Evolutionary conservation across 2,888 invertebrate species (phyloP).

Genomic region (Anorthoa munda): DNA sequence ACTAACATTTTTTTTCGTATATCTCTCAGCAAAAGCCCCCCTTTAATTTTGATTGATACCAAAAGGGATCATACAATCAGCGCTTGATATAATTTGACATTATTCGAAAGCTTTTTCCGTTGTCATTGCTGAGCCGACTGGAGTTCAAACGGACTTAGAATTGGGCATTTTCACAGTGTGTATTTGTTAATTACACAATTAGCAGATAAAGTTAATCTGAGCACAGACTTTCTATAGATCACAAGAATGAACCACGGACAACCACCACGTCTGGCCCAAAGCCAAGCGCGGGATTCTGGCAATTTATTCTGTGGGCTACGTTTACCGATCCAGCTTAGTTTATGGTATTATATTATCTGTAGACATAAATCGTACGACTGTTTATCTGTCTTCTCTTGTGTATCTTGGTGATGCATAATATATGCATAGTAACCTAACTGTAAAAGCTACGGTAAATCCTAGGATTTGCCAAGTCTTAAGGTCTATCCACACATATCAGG

Average conservation of each 20-base stretch:
- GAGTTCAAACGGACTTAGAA: no score
- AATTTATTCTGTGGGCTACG: conserved; percentile 31
- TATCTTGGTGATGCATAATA: neutral
- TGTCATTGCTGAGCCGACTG: no score
- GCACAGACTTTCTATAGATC: conserved; percentile 33
- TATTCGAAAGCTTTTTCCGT: no score
- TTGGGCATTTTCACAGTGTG: conserved; percentile 1
- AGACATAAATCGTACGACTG: neutral
- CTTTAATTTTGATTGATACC: no score
- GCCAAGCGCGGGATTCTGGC: conserved; percentile 45
- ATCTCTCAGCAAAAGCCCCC: no score
- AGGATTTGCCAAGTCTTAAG: no score
- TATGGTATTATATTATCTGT: conserved; percentile 37
- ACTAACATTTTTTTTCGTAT: no score
- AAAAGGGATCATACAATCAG: no score
- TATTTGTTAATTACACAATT: conserved; percentile 40
- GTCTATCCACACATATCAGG: no score
- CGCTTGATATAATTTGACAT: no score
- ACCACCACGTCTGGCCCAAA: conserved; percentile 39
- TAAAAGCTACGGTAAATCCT: no score
- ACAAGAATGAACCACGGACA: conserved; percentile 33
- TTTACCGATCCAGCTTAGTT: conserved; percentile 32
- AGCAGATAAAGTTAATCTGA: conserved; percentile 34
- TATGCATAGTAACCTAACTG: no score
- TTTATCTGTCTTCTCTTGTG: neutral